phyloP scores from a whole-genome alignment of 2,113 vertebrate species.

The Phrynosoma platyrhinos region DNA sequence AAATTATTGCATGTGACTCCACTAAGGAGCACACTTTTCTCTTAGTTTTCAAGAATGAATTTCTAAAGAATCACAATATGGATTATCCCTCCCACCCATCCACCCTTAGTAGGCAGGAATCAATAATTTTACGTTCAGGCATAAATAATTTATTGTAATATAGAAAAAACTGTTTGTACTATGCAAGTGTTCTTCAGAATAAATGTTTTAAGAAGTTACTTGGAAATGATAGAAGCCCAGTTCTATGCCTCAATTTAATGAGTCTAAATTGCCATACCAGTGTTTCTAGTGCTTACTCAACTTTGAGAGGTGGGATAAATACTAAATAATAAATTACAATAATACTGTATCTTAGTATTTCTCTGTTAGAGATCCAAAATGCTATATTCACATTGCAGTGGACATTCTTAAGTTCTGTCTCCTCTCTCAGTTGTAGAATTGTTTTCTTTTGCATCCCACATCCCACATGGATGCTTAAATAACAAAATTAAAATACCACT shows the following conservation, averaged over 20 bases:
- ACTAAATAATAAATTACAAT: background rate
- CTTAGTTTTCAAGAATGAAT: background rate
- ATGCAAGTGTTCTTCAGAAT: slow-evolving; percentile 36
- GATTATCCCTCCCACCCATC: background rate
- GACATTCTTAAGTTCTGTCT: background rate
- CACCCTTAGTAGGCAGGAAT: slow-evolving; percentile 21
- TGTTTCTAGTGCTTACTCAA: background rate
- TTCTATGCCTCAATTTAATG: background rate
- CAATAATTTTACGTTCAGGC: slow-evolving; percentile 27
- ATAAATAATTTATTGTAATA: slow-evolving; percentile 41
- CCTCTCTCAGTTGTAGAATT: background rate
- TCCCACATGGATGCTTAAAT: background rate
- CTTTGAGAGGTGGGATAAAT: background rate
- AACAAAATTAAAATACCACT: background rate
- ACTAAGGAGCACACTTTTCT: background rate
- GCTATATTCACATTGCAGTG: background rate
- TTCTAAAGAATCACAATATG: slow-evolving; percentile 12
- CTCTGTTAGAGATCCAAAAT: background rate
- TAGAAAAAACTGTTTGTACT: slow-evolving; percentile 33
- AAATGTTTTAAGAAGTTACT: background rate
- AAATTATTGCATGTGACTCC: background rate
- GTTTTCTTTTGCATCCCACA: background rate
- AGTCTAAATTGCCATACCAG: background rate
- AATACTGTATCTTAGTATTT: background rate
- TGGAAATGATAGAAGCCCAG: background rate